Evolutionary conservation across 2,888 invertebrate species (phyloP).

Genomic region (Lacanobia oleracea): DNA sequence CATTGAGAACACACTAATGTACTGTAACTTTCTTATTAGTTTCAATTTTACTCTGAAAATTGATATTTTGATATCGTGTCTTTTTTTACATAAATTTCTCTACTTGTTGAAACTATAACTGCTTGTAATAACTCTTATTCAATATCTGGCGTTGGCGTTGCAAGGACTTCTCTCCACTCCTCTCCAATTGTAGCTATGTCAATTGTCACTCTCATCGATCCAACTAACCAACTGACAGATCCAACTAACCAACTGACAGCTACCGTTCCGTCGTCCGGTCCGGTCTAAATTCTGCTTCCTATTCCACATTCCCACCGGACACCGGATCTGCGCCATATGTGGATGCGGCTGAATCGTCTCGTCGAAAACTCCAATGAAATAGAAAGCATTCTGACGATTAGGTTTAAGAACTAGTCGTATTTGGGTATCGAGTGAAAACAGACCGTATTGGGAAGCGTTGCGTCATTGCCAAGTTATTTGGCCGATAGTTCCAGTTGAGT

Average conservation of each 20-base stretch:
- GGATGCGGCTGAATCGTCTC: conserved; percentile 15
- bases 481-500: conserved; percentile 65
- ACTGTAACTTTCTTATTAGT: not conserved
- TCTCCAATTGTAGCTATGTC: conserved; percentile 15
- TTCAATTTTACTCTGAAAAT: not conserved
- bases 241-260: conserved; percentile 16
- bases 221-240: conserved; percentile 15
- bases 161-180: not conserved
- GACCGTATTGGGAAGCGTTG: conserved; percentile 48
- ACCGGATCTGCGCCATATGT: conserved; percentile 47
- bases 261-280: conserved; percentile 9
- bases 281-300: conserved; percentile 37
- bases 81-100: not conserved
- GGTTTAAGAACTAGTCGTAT: conserved; percentile 50
- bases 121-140: no score
- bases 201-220: conserved; percentile 23
- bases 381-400: conserved; percentile 57
- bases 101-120: not conserved
- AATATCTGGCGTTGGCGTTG: no score
- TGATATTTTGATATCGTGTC: not conserved
- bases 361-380: conserved; percentile 53
- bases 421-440: conserved; percentile 62
- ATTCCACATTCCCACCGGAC: conserved; percentile 18
- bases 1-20: not conserved
- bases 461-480: conserved; percentile 59